Evolutionary conservation across 2,888 invertebrate species (phyloP).

Genomic region (Mimas tiliae): DNA sequence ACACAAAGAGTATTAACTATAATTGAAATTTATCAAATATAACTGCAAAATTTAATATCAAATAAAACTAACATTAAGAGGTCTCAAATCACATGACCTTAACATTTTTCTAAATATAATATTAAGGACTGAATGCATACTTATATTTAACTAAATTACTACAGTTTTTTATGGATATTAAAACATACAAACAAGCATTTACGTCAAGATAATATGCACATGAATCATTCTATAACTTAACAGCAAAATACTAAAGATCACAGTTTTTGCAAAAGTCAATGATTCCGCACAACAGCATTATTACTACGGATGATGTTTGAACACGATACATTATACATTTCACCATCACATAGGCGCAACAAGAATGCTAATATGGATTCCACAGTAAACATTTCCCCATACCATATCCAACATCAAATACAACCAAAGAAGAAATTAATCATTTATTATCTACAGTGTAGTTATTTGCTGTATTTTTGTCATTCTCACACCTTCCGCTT

Average conservation of each 20-base stretch:
- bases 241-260: slow-evolving; percentile 62
- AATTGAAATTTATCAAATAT: slow-evolving; percentile 36
- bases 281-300: slow-evolving; percentile 51
- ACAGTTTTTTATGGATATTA: slow-evolving; percentile 6
- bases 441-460: slow-evolving; percentile 40
- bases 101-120: slow-evolving; percentile 11
- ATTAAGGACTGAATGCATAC: slow-evolving; percentile 18
- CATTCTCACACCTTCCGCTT: slow-evolving; percentile 33
- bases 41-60: slow-evolving; percentile 30
- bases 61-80: slow-evolving; percentile 30
- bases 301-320: slow-evolving; percentile 50
- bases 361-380: slow-evolving; percentile 54
- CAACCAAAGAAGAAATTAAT: slow-evolving; percentile 57
- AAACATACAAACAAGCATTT: slow-evolving; percentile 12
- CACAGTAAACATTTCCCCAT: slow-evolving; percentile 40
- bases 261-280: slow-evolving; percentile 61
- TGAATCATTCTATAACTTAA: slow-evolving; percentile 25
- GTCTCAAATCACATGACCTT: slow-evolving; percentile 27
- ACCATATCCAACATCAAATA: slow-evolving; percentile 58
- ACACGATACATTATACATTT: slow-evolving; percentile 53
- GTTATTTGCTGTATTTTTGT: slow-evolving; percentile 61
- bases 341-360: slow-evolving; percentile 48
- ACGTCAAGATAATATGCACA: slow-evolving; percentile 25
- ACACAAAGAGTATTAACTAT: slow-evolving; percentile 51
- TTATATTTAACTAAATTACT: slow-evolving; percentile 24